Conservation (phyloP, 2,888 invertebrate genomes). For the Drosophila picticornis region DNA sequence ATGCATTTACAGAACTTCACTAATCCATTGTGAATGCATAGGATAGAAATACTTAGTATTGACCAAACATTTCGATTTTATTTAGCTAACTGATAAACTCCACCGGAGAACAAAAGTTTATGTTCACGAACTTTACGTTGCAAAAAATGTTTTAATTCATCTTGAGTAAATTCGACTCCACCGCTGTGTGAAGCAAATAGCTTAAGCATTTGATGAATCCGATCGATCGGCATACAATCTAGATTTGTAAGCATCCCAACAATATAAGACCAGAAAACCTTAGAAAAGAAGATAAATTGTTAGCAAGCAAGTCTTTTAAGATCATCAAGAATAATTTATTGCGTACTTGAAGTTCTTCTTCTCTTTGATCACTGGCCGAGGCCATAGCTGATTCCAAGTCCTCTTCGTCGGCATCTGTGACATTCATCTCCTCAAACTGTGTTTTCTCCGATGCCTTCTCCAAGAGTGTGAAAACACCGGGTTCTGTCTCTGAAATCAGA, state of each 20-base stretch:
- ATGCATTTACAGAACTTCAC: background rate
- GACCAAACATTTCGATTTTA: conserved; percentile 47
- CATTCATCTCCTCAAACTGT: conserved; percentile 87
- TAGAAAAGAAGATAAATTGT: conserved; percentile 1
- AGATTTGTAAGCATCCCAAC: conserved; percentile 98
- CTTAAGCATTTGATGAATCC: conserved; percentile 98
- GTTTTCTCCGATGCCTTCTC: conserved; percentile 88
- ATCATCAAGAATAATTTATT: background rate
- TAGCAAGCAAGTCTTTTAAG: background rate
- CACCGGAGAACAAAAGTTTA: conserved; percentile 93
- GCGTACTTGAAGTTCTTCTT: conserved; percentile 94
- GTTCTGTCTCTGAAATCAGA: conserved; percentile 90
- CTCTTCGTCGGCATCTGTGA: conserved; percentile 92
- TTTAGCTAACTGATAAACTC: conserved; percentile 95
- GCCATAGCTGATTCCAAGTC: conserved; percentile 97
- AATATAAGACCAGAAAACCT: conserved; percentile 96
- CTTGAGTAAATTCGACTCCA: conserved; percentile 94
- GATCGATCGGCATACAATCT: conserved; percentile 94
- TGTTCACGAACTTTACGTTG: conserved; percentile 97
- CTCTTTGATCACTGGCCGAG: conserved; percentile 96
- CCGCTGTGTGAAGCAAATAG: conserved; percentile 98
- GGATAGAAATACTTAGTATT: background rate
- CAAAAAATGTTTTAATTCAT: conserved; percentile 94
- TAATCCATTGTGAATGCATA: background rate
- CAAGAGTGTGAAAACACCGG: conserved; percentile 91